phyloP scores from a whole-genome alignment of 2,888 invertebrate genomes.

The Hypsopygia costalis region DNA sequence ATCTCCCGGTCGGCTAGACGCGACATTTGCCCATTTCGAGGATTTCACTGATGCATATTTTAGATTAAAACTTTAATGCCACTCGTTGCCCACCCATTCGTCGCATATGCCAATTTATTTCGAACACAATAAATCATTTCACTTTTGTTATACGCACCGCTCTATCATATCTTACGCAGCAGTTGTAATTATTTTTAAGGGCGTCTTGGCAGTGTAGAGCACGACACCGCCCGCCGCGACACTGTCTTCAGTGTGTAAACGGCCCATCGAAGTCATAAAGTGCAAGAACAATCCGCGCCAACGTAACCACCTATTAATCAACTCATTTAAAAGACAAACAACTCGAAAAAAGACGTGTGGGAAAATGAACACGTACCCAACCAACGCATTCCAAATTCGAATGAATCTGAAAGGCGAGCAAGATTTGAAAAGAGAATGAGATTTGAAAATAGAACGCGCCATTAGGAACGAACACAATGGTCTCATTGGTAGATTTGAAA shows the following conservation, averaged over 20 bases:
- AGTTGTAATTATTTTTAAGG: conserved; percentile 34
- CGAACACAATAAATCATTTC: conserved; percentile 43
- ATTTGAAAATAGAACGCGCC: conserved; percentile 80
- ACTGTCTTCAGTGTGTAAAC: conserved; percentile 1
- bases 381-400: conserved; percentile 77
- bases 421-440: conserved; percentile 80
- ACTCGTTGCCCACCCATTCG: conserved; percentile 41
- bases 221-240: conserved; percentile 10
- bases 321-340: conserved; percentile 70
- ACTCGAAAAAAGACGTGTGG: conserved; percentile 68
- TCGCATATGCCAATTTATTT: conserved; percentile 37
- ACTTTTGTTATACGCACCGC: conserved; percentile 34
- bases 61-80: conserved; percentile 67
- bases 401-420: conserved; percentile 75
- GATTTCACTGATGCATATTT: conserved; percentile 72
- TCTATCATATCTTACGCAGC: conserved; percentile 35
- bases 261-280: conserved; percentile 21
- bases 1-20: conserved; percentile 65
- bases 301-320: conserved; percentile 73
- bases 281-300: conserved; percentile 49
- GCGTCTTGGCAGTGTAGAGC: conserved; percentile 20
- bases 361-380: conserved; percentile 66
- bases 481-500: conserved; percentile 80
- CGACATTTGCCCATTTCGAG: conserved; percentile 73
- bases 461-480: conserved; percentile 78